phyloP scores from a whole-genome alignment of 1,140 invertebrate genomes.

The Ptiloglossa arizonensis region DNA sequence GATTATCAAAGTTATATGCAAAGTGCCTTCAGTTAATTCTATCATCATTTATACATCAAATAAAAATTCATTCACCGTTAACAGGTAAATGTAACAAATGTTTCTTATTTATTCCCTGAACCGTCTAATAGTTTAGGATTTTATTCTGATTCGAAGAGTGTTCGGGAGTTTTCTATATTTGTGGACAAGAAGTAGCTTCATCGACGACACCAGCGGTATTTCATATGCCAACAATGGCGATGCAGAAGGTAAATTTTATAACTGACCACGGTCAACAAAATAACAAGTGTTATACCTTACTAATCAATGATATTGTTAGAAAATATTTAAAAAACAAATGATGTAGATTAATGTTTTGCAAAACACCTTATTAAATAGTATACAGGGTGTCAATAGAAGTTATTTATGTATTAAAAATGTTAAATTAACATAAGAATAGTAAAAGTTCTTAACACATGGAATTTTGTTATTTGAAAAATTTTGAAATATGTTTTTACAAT shows the following conservation, averaged over 20 bases:
- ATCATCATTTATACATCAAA: slow-evolving; percentile 34
- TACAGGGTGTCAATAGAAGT: slow-evolving; percentile 40
- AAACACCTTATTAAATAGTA: slow-evolving; percentile 38
- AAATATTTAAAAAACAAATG: slow-evolving; percentile 39
- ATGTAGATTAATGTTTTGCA: slow-evolving; percentile 43
- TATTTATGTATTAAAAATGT: slow-evolving; percentile 13
- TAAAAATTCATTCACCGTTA: slow-evolving; percentile 42
- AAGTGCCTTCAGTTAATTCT: slow-evolving; percentile 17
- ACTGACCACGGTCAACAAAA: slow-evolving; percentile 53
- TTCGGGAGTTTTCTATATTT: slow-evolving; percentile 69
- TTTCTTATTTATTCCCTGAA: slow-evolving; percentile 57
- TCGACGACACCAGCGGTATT: slow-evolving; percentile 69
- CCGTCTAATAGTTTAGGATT: slow-evolving; percentile 72
- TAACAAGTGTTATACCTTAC: slow-evolving; percentile 57
- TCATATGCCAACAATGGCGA: slow-evolving; percentile 71
- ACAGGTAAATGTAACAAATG: slow-evolving; percentile 50
- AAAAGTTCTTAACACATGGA: slow-evolving; percentile 10
- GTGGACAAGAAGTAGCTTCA: slow-evolving; percentile 68
- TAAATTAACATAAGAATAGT: not conserved
- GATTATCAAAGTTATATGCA: slow-evolving; percentile 28
- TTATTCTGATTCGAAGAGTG: slow-evolving; percentile 71
- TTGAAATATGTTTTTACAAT: not conserved
- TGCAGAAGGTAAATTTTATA: slow-evolving; percentile 75
- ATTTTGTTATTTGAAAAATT: not conserved
- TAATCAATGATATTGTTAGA: slow-evolving; percentile 53